phyloP scores from a whole-genome alignment of 2,888 invertebrate species.

The Candidula unifasciata region DNA sequence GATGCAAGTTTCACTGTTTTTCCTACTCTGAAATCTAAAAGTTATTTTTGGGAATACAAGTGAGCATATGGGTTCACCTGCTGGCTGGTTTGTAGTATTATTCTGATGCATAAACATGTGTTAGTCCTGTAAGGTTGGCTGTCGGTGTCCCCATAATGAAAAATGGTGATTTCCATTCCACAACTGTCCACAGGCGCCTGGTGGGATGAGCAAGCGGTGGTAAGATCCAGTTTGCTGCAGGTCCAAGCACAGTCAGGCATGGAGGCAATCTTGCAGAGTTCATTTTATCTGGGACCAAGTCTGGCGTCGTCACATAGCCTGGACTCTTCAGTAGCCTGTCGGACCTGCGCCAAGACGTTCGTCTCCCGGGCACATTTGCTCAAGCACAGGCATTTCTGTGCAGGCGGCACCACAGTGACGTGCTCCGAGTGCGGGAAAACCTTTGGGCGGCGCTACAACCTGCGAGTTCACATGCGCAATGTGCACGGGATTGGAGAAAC shows the following conservation, averaged over 20 bases:
- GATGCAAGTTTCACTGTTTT: too few relatives aligned
- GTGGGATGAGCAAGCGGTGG: constrained; percentile 38
- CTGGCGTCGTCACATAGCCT: background rate
- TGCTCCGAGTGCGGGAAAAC: constrained; percentile 46
- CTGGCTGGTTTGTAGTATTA: background rate
- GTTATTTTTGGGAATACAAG: too few relatives aligned
- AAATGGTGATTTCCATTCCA: constrained; percentile 12
- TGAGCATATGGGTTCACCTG: background rate
- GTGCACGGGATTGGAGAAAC: constrained; percentile 50
- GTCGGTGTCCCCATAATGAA: background rate
- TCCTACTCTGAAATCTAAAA: too few relatives aligned
- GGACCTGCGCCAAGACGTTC: constrained; percentile 26
- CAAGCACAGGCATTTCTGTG: constrained; percentile 37
- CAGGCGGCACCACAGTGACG: background rate
- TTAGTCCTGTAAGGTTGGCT: background rate
- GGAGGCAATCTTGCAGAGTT: background rate
- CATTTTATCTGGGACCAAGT: constrained; percentile 1
- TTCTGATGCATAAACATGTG: background rate
- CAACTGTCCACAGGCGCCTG: constrained; percentile 36
- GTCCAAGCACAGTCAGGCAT: background rate
- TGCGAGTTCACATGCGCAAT: constrained; percentile 49
- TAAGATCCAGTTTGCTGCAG: constrained; percentile 31
- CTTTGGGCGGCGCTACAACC: constrained; percentile 50
- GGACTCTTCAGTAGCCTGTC: background rate
- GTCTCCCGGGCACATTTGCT: constrained; percentile 26